Conservation (phyloP, 1,140 invertebrate species). For the Achroia grisella region DNA sequence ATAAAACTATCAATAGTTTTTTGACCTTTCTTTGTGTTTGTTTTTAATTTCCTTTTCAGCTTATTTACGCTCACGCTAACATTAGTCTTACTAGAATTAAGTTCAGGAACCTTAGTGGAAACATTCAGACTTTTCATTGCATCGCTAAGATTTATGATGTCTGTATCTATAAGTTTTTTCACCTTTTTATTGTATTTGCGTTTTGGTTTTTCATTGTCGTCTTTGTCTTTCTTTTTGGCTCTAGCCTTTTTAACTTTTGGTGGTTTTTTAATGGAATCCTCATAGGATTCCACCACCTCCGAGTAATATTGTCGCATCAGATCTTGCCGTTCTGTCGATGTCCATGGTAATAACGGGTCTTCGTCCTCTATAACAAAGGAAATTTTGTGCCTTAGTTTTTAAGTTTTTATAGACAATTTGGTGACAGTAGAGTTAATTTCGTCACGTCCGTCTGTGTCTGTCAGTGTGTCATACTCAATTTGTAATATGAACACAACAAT, state of each 20-base stretch:
- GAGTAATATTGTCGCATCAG: conserved; percentile 80
- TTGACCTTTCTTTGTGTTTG: conserved; percentile 27
- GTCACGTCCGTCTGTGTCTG: too few species aligned
- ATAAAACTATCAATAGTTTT: conserved; percentile 57
- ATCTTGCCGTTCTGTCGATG: conserved; percentile 80
- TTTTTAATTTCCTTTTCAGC: conserved; percentile 44
- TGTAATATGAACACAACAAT: too few species aligned
- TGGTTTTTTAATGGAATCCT: conserved; percentile 72
- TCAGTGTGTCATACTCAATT: too few species aligned
- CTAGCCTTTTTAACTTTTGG: conserved; percentile 74
- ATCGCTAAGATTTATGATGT: conserved; percentile 24
- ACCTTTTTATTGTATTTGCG: conserved; percentile 51
- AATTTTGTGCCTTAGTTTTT: conserved; percentile 12
- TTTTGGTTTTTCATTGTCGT: conserved; percentile 57
- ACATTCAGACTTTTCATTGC: conserved; percentile 43
- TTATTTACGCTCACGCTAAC: conserved; percentile 51
- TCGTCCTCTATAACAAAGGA: conserved; percentile 55
- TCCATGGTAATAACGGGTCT: conserved; percentile 69
- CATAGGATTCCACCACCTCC: conserved; percentile 71
- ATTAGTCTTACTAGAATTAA: conserved; percentile 36
- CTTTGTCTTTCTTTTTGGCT: conserved; percentile 44
- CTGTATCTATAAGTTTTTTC: conserved; percentile 36
- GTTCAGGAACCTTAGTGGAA: conserved; percentile 21
- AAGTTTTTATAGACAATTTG: not conserved
- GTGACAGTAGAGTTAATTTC: too few species aligned